Conservation (phyloP, 2,797 vertebrate species). For the Acanthornis magna region DNA sequence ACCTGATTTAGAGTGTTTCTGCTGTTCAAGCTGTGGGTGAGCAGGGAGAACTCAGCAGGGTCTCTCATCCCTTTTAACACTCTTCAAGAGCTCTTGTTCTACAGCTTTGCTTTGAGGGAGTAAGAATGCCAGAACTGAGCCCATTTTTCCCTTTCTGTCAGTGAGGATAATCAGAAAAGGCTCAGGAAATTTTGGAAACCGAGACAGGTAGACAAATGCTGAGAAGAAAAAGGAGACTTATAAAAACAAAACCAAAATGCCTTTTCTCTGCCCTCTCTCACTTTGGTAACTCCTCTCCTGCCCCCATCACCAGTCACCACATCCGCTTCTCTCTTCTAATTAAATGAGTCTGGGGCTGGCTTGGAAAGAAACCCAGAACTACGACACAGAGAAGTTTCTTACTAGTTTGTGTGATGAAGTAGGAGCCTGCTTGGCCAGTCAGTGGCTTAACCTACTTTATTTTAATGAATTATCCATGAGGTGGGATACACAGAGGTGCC, state of each 20-base stretch:
- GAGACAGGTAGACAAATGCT: neutral
- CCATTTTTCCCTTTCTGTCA: neutral
- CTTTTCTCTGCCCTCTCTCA: neutral
- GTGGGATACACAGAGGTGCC: neutral
- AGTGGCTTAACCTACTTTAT: neutral
- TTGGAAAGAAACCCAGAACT: neutral
- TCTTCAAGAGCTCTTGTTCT: neutral
- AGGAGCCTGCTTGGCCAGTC: neutral
- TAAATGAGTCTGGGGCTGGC: neutral
- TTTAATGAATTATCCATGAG: constrained; percentile 28
- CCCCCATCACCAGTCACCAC: neutral
- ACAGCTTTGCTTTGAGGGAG: neutral
- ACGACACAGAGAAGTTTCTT: neutral
- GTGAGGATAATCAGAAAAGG: neutral
- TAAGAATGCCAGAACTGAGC: neutral
- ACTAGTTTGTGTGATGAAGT: neutral
- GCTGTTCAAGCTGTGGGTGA: neutral
- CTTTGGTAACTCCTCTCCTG: neutral
- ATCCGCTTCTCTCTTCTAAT: neutral
- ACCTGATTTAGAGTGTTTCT: neutral
- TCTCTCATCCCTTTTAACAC: neutral
- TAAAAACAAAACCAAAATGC: neutral
- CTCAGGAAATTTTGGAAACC: neutral
- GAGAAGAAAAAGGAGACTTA: neutral
- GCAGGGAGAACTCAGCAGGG: neutral